These are phyloP conservation scores for Varroa destructor DNA, from an alignment of 1,140 invertebrate genomes.

Conservation along the genomic window DNA sequence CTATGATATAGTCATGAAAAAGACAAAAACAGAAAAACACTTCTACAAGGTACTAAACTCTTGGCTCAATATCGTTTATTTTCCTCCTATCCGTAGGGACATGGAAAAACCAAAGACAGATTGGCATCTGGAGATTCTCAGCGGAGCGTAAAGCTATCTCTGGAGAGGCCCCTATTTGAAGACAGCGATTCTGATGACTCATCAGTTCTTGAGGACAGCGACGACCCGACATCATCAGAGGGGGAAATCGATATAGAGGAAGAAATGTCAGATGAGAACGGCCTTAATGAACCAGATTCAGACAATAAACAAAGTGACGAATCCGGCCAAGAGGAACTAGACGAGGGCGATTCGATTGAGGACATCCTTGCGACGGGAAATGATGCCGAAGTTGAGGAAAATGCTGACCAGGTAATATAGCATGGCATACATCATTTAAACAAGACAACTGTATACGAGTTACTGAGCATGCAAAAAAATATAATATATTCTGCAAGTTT, in stretches of 20 bases:
- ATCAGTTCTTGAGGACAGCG: slow-evolving; percentile 22
- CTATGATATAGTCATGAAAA: too few species aligned
- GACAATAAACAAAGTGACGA: slow-evolving; percentile 28
- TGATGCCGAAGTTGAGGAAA: slow-evolving; percentile 36
- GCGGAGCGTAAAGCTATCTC: not conserved
- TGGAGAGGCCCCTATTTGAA: not conserved
- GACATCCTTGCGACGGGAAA: slow-evolving; percentile 32
- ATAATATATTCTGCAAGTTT: too few species aligned
- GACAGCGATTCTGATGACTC: slow-evolving; percentile 1
- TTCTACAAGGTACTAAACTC: too few species aligned
- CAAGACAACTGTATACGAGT: too few species aligned
- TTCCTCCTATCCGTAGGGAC: too few species aligned
- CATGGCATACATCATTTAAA: slow-evolving; percentile 11
- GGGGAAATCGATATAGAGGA: slow-evolving; percentile 34
- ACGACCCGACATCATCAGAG: slow-evolving; percentile 13
- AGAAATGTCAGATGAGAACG: slow-evolving; percentile 12
- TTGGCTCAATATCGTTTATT: too few species aligned
- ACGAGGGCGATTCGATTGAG: slow-evolving; percentile 5
- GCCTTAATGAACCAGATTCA: slow-evolving; percentile 35
- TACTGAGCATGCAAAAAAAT: too few species aligned
- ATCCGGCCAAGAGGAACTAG: slow-evolving; percentile 1
- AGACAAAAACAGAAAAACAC: too few species aligned
- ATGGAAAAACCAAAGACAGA: too few species aligned
- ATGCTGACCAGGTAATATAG: slow-evolving; percentile 31
- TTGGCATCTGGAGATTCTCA: too few species aligned